Conservation (phyloP, 2,113 vertebrate species). For the Brachyistius frenatus region DNA sequence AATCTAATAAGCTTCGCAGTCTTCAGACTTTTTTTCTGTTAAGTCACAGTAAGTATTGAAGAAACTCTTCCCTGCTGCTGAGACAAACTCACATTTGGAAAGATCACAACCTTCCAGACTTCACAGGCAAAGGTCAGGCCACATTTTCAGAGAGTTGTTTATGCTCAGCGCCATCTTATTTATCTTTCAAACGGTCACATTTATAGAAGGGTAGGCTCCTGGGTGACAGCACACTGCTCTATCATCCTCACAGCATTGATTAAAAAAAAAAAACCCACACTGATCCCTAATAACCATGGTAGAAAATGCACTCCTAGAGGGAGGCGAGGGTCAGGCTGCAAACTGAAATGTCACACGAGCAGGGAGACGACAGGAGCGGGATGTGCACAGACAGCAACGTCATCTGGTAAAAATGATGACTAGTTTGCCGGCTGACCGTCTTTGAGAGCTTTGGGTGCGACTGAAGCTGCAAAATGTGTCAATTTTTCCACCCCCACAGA, state of each 20-base stretch:
- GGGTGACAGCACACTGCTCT: slow-evolving; percentile 22
- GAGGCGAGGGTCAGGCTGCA: slow-evolving; percentile 16
- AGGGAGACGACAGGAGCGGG: background rate
- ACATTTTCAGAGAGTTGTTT: slow-evolving; percentile 37
- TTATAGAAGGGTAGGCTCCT: background rate
- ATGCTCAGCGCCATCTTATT: slow-evolving; percentile 11
- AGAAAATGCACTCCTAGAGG: background rate
- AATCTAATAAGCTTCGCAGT: slow-evolving; percentile 33
- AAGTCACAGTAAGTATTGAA: slow-evolving; percentile 24
- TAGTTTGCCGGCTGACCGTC: background rate
- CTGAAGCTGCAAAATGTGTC: slow-evolving; percentile 22
- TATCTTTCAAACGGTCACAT: slow-evolving; percentile 21
- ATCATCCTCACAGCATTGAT: slow-evolving; percentile 24
- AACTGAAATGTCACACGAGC: slow-evolving; percentile 40
- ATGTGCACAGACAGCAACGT: slow-evolving; percentile 2
- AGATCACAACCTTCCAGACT: slow-evolving; percentile 26
- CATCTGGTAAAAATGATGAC: slow-evolving; percentile 3
- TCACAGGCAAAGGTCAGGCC: slow-evolving; percentile 26
- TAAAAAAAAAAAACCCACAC: background rate
- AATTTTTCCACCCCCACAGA: background rate
- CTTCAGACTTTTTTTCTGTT: slow-evolving; percentile 29
- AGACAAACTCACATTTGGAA: slow-evolving; percentile 22
- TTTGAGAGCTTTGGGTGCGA: background rate
- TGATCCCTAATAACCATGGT: slow-evolving; percentile 2
- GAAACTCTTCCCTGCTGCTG: slow-evolving; percentile 6